Evolutionary conservation across 1,140 invertebrate genomes (phyloP), one percentile per base, ranked within the genome.

Genomic region (Habropoda laboriosa): DNA sequence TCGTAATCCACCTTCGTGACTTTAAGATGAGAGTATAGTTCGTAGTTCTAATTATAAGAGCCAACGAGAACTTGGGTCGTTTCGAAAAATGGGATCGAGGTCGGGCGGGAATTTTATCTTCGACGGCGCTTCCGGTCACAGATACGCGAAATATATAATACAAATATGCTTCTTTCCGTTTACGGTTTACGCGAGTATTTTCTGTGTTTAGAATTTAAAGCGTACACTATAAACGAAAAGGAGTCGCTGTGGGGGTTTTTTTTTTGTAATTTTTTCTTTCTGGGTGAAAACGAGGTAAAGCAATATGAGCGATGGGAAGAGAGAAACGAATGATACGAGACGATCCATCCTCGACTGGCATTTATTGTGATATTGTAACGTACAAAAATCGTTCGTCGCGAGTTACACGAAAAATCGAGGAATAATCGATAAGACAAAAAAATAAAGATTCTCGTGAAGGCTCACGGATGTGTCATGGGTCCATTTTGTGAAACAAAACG

Each of bases 361-460:
- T 89, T 89, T 82, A 90, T 91, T 93, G 92, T 93, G 91, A 93
- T 93, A 92, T 88, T 89, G 87, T 87, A 91, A 92, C 90, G 91
- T 92, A 92, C 90, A 93, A 93, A 67, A 92, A 90, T 80, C 78
- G 83, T 89, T 91, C 82, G 86, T 90, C 90, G 87, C 90, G 85
- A 89, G 86, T 83, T 80, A 72, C 61, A 79, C 67, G 47, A 77
- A 74, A 67, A 16, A 72, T 71, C 49, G 58, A 74, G 16, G 16
- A 63, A 21, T 70, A 42, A 76, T 67, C 40, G 47, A 75, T 16
- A 57, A 40, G 57, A 53, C n/a, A n/a, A n/a, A 5, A 45, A 68
- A 68, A 58, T 53, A 24, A 49, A 45, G 42, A 58, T 78, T 82
- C 38, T 61, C n/a, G 64, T 73, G 51, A 58, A 68, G n/a, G 32